Conservation (phyloP, 2,888 invertebrate genomes). For the Gisinianus flammeolus region DNA sequence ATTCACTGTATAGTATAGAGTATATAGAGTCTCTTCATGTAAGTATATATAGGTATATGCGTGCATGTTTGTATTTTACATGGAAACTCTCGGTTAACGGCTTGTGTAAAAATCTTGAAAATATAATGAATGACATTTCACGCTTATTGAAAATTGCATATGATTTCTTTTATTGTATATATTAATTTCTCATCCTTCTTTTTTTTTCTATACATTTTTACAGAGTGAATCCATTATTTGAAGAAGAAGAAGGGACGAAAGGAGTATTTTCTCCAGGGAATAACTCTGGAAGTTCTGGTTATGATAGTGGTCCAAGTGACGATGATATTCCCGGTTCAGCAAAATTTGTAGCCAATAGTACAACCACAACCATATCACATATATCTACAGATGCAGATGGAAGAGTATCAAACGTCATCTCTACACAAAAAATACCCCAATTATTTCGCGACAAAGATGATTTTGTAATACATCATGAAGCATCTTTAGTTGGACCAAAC, state of each 20-base stretch:
- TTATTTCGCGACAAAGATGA: conserved; percentile 54
- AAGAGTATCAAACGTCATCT: conserved; percentile 15
- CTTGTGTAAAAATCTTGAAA: no score
- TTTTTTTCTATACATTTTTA: neutral
- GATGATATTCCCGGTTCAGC: conserved; percentile 45
- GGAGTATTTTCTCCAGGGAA: conserved; percentile 51
- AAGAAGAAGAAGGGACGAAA: conserved; percentile 53
- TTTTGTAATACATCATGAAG: conserved; percentile 55
- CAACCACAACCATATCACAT: conserved; percentile 15
- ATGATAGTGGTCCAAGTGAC: conserved; percentile 57
- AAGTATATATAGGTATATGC: neutral
- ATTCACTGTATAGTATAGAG: neutral
- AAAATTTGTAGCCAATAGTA: conserved; percentile 4
- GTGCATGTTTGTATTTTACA: neutral
- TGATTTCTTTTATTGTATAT: no score
- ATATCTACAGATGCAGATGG: neutral
- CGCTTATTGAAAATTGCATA: no score
- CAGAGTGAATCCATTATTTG: conserved; percentile 58
- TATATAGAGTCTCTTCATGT: neutral
- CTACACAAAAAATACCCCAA: conserved; percentile 32
- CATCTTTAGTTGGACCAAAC: conserved; percentile 50
- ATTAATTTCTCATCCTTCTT: conserved; percentile 4
- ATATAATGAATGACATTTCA: no score
- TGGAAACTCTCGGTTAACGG: no score
- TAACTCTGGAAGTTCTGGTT: conserved; percentile 56